A percentile compares a stretch with the other conserved stretches of the same genome.
These are phyloP conservation scores for Gastrophryne carolinensis DNA, from an alignment of 2,797 vertebrate genomes.

Conservation along the genomic window DNA sequence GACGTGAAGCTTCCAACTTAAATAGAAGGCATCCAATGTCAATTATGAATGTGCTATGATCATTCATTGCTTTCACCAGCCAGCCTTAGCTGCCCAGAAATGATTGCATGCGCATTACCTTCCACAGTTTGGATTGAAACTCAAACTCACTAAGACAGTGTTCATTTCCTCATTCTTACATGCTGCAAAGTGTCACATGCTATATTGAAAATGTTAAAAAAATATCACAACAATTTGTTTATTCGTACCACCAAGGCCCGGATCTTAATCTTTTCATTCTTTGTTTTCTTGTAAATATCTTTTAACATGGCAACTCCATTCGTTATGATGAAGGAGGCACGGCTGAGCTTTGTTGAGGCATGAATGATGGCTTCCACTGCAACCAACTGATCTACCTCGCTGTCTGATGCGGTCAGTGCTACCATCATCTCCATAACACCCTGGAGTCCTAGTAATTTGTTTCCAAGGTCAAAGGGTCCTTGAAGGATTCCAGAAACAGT, in stretches of 20 bases:
- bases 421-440: slow-evolving; percentile 99
- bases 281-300: slow-evolving; percentile 96
- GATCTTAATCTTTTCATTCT: slow-evolving; percentile 96
- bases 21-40: no score
- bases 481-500: slow-evolving; percentile 89
- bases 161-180: no score
- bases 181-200: no score
- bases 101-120: no score
- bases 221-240: background rate
- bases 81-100: no score
- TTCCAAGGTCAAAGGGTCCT: slow-evolving; percentile 94
- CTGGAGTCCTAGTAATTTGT: slow-evolving; percentile 81
- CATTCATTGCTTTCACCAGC: no score
- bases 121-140: no score
- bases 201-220: background rate
- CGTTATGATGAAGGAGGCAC: slow-evolving; percentile 92
- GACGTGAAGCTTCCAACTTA: no score
- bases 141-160: no score
- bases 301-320: slow-evolving; percentile 90
- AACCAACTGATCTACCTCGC: slow-evolving; percentile 94
- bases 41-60: no score
- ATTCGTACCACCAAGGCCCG: slow-evolving; percentile 88
- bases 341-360: slow-evolving; percentile 89
- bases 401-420: slow-evolving; percentile 88
- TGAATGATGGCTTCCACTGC: slow-evolving; percentile 95